Evolutionary conservation across 2,888 invertebrate species (phyloP).

Genomic region (Idaea dimidiata): DNA sequence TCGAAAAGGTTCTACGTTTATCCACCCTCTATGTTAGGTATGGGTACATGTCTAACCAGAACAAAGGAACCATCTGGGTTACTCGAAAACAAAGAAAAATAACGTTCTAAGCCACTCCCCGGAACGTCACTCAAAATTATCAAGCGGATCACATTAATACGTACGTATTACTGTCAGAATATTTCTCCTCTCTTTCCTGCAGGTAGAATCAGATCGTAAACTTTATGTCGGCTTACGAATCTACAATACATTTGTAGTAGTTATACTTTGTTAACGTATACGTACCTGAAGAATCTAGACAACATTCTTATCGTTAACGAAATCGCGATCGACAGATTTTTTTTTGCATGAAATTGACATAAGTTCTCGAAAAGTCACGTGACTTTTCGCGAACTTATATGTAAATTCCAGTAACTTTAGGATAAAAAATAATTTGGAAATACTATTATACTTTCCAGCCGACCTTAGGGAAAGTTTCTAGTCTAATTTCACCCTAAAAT

Average conservation of each 20-base stretch:
- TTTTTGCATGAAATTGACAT: too few relatives aligned
- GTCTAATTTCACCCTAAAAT: background rate
- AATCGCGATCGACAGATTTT: too few relatives aligned
- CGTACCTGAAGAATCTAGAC: too few relatives aligned
- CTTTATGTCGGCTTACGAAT: background rate
- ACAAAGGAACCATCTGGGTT: background rate
- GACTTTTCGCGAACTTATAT: too few relatives aligned
- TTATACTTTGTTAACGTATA: too few relatives aligned
- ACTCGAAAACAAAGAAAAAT: background rate
- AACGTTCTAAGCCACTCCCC: background rate
- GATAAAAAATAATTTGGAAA: too few relatives aligned
- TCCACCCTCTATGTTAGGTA: background rate
- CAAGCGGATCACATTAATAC: background rate
- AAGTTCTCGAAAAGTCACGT: too few relatives aligned
- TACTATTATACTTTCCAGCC: background rate
- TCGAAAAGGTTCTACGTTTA: too few relatives aligned
- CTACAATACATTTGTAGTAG: background rate
- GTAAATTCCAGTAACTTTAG: too few relatives aligned
- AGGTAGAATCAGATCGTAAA: background rate
- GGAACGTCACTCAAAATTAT: background rate
- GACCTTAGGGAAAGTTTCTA: background rate
- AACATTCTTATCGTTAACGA: too few relatives aligned
- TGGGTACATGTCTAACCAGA: background rate
- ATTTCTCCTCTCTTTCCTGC: background rate
- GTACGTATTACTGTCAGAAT: constrained; percentile 1